Conservation (phyloP, 2,888 invertebrate genomes). For the Polymixis lichenea region DNA sequence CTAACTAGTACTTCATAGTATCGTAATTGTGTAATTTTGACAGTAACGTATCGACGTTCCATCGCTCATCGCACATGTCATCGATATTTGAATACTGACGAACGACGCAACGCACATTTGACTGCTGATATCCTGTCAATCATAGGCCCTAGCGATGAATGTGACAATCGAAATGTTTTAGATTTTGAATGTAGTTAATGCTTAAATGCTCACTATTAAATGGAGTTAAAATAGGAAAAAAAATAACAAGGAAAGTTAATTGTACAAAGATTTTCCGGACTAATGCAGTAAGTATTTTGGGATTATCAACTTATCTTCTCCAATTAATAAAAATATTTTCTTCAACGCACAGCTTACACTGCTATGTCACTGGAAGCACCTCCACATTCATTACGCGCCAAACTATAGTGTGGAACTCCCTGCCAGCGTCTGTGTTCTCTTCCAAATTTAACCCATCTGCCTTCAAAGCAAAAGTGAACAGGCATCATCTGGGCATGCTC, state of each 20-base stretch:
- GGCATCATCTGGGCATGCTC: too few species aligned
- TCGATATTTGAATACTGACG: constrained; percentile 7
- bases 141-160: background rate
- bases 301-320: background rate
- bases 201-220: background rate
- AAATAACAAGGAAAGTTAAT: too few species aligned
- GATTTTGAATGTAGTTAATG: background rate
- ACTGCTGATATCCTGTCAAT: constrained; percentile 19
- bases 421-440: too few species aligned
- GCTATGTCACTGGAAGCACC: background rate
- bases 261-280: background rate
- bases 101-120: constrained; percentile 30
- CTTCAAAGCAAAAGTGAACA: too few species aligned
- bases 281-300: background rate
- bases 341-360: background rate
- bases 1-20: background rate
- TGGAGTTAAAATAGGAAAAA: too few species aligned
- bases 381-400: too few species aligned
- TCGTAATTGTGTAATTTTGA: constrained; percentile 25
- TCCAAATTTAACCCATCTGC: too few species aligned
- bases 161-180: background rate
- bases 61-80: constrained; percentile 16
- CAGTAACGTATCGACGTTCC: constrained; percentile 37
- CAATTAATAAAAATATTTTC: background rate
- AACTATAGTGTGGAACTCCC: too few species aligned